Percentiles rank a stretch among this genome's conserved stretches.
These are phyloP conservation scores for Strigamia maritima DNA, from an alignment of 2,888 invertebrate species.

Conservation along the genomic window DNA sequence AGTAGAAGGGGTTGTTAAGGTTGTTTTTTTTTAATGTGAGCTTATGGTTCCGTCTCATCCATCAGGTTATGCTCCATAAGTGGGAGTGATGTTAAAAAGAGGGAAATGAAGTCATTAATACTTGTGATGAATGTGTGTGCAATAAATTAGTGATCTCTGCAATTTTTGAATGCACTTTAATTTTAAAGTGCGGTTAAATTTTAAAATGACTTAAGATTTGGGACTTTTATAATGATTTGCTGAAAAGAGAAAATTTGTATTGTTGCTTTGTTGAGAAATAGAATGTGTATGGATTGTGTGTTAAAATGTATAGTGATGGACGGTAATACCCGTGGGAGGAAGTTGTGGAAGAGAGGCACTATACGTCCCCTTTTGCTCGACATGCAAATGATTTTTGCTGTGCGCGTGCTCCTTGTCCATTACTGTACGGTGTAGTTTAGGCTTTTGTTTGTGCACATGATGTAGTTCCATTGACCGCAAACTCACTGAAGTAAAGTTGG, in stretches of 20 bases:
- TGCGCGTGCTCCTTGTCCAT: background rate
- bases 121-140: background rate
- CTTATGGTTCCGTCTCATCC: conserved; percentile 14
- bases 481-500: background rate
- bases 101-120: conserved; percentile 13
- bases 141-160: conserved; percentile 1
- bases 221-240: background rate
- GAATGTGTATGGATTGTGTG: background rate
- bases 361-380: background rate
- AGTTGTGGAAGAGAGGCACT: background rate
- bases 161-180: background rate
- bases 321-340: background rate
- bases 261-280: background rate
- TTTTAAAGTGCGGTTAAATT: background rate
- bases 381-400: conserved; percentile 11
- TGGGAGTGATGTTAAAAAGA: conserved; percentile 9
- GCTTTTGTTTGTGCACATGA: background rate
- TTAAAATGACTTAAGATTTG: background rate
- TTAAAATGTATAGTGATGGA: background rate
- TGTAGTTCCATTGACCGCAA: background rate
- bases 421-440: background rate
- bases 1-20: background rate
- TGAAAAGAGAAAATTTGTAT: background rate
- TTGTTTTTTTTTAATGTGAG: background rate
- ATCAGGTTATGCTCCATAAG: conserved; percentile 19